Evolutionary conservation across 2,888 invertebrate genomes (phyloP).

Genomic region (Volucella inflata): DNA sequence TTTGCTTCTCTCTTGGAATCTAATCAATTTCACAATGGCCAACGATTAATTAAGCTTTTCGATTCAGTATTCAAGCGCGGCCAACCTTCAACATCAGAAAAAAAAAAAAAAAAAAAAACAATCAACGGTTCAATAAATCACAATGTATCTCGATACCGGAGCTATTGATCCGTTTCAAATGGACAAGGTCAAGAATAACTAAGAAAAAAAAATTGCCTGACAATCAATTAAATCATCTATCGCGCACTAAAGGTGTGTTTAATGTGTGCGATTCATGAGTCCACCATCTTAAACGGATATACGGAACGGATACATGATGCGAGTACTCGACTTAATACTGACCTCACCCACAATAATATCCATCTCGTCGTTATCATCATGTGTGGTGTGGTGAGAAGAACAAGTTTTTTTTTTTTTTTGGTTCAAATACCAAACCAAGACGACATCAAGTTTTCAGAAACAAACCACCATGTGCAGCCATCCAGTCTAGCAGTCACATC

Average conservation of each 20-base stretch:
- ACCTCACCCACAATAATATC: slow-evolving; percentile 68
- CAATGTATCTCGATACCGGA: slow-evolving; percentile 55
- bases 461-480: slow-evolving; percentile 64
- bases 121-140: slow-evolving; percentile 66
- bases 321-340: slow-evolving; percentile 47
- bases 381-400: slow-evolving; percentile 42
- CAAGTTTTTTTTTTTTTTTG: slow-evolving; percentile 62
- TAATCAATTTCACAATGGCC: slow-evolving; percentile 60
- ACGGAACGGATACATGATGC: slow-evolving; percentile 47
- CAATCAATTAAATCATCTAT: slow-evolving; percentile 16
- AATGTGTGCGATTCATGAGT: slow-evolving; percentile 7
- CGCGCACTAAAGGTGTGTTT: not conserved
- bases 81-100: slow-evolving; percentile 37
- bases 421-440: slow-evolving; percentile 56
- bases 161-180: slow-evolving; percentile 52
- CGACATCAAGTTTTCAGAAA: slow-evolving; percentile 44
- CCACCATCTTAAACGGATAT: slow-evolving; percentile 1
- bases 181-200: slow-evolving; percentile 57
- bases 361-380: slow-evolving; percentile 10
- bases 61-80: slow-evolving; percentile 6
- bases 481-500: slow-evolving; percentile 59
- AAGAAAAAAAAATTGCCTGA: slow-evolving; percentile 22
- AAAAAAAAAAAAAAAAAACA: slow-evolving; percentile 37
- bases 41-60: slow-evolving; percentile 41
- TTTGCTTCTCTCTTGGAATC: slow-evolving; percentile 17